Conservation (phyloP, 2,888 invertebrate species). For the Adelognathus sp. region DNA sequence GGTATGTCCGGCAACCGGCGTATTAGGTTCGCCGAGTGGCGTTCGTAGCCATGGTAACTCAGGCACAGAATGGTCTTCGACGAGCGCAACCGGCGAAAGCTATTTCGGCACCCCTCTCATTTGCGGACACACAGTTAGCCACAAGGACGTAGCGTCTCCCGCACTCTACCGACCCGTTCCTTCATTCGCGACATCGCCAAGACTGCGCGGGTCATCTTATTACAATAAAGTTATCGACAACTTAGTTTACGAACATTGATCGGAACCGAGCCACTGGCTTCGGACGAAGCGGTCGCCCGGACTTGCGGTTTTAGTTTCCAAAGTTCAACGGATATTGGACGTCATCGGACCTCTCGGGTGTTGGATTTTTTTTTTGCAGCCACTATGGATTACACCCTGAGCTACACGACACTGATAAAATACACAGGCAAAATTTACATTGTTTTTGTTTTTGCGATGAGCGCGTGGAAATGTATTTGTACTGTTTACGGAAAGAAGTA, state of each 20-base stretch:
- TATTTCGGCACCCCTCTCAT: slow-evolving; percentile 77
- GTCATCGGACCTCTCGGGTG: not conserved
- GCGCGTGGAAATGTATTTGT: too few relatives aligned
- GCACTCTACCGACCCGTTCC: slow-evolving; percentile 41
- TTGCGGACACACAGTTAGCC: slow-evolving; percentile 74
- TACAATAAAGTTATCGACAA: slow-evolving; percentile 77
- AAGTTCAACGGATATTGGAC: slow-evolving; percentile 36
- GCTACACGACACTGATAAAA: too few relatives aligned
- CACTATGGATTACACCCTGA: not conserved
- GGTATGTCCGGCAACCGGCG: slow-evolving; percentile 42
- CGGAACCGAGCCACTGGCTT: slow-evolving; percentile 41
- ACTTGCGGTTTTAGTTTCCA: slow-evolving; percentile 1
- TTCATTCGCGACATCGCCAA: slow-evolving; percentile 59
- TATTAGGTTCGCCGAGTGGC: slow-evolving; percentile 66
- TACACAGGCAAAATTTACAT: too few relatives aligned
- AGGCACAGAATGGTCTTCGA: slow-evolving; percentile 80
- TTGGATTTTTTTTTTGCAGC: not conserved
- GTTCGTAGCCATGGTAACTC: slow-evolving; percentile 79
- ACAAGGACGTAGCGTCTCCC: slow-evolving; percentile 68
- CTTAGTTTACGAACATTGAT: slow-evolving; percentile 71
- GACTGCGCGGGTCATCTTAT: slow-evolving; percentile 72
- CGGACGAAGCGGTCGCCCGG: slow-evolving; percentile 4
- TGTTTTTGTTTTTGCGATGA: too few relatives aligned
- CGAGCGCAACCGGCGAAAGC: slow-evolving; percentile 63
- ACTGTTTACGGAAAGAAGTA: too few relatives aligned